These are phyloP conservation scores for Stenoptilia bipunctidactyla DNA, from an alignment of 2,888 invertebrate species.

Conservation along the genomic window DNA sequence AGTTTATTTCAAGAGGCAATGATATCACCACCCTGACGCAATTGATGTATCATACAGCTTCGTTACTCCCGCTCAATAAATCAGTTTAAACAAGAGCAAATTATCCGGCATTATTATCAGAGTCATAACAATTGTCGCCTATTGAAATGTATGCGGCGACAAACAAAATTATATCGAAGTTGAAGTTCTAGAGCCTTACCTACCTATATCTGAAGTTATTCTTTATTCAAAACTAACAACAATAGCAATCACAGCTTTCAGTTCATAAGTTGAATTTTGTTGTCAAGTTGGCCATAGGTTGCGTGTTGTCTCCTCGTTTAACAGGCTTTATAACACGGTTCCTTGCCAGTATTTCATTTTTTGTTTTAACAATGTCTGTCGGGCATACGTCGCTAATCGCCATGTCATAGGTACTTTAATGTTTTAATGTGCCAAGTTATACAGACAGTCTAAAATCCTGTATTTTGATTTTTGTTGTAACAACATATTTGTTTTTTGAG, in stretches of 20 bases:
- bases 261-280: no score
- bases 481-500: no score
- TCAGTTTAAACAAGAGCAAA: constrained; percentile 12
- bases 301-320: constrained; percentile 53
- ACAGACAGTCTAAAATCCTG: no score
- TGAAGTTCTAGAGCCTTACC: no score
- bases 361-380: constrained; percentile 57
- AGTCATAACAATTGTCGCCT: no score
- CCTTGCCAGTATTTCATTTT: constrained; percentile 61
- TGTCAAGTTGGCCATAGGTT: constrained; percentile 20
- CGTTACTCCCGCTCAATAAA: constrained; percentile 9
- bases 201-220: no score
- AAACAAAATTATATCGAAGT: background rate
- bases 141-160: background rate
- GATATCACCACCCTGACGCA: constrained; percentile 7
- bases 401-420: constrained; percentile 8
- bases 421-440: no score
- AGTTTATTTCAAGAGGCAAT: no score
- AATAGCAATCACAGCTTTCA: no score
- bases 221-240: no score
- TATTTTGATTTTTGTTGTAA: no score
- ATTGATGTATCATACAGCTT: constrained; percentile 13
- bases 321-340: constrained; percentile 60
- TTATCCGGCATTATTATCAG: background rate
- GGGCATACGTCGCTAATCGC: constrained; percentile 26